phyloP scores from a whole-genome alignment of 2,797 vertebrate genomes.

The Enteromius paludinosus region DNA sequence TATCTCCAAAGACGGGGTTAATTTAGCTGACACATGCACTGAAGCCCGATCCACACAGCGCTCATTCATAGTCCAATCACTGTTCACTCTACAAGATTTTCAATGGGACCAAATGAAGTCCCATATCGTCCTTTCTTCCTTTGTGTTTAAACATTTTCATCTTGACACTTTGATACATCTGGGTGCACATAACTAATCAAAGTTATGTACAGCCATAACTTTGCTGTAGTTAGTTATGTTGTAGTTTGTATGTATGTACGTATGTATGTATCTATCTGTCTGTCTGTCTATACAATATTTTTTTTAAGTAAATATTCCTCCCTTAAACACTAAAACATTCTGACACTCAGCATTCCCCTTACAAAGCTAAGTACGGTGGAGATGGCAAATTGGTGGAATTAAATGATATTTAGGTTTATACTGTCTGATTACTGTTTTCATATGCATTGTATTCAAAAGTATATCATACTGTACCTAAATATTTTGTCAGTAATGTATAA shows the following conservation, averaged over 20 bases:
- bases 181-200: slow-evolving; percentile 21
- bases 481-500: not conserved
- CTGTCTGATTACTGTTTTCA: not conserved
- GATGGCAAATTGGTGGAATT: not conserved
- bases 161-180: slow-evolving; percentile 23
- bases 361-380: not conserved
- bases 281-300: not conserved
- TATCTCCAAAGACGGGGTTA: slow-evolving; percentile 42
- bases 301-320: not conserved
- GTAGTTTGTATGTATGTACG: not conserved
- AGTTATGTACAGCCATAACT: slow-evolving; percentile 11
- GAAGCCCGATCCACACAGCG: slow-evolving; percentile 29
- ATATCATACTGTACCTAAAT: too few relatives aligned
- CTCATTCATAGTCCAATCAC: slow-evolving; percentile 38
- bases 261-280: too few relatives aligned
- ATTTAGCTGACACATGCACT: slow-evolving; percentile 43
- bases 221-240: not conserved
- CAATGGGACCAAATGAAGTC: slow-evolving; percentile 32
- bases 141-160: slow-evolving; percentile 8
- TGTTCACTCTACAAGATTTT: slow-evolving; percentile 28
- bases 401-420: not conserved
- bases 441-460: not conserved
- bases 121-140: not conserved
- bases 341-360: not conserved
- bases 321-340: not conserved